Evolutionary conservation across 2,888 invertebrate genomes (phyloP), one percentile per base, ranked within the genome.

Genomic region (Caenorhabditis imperialis): DNA sequence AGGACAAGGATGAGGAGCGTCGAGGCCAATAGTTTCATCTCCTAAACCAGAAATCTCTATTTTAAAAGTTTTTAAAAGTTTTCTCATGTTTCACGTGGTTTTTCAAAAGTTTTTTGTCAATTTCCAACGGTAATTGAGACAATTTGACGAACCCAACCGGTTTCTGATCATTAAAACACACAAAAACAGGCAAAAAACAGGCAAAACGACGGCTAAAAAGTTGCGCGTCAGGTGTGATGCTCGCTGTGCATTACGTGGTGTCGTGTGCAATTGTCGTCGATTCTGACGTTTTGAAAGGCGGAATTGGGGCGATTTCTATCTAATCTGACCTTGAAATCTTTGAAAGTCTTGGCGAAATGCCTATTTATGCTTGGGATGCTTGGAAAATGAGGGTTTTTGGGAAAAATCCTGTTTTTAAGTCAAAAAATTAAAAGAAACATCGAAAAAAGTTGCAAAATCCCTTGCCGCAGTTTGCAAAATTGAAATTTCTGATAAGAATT

Each of bases 171-270:
- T 30, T 10, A 30, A 30, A 30, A 30, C 10, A 10, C 10, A 10
- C 30, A 30, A 30, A 30, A 30, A 30, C 30, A 10, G 6, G 30
- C 10, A 30, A 7, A 10, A 18, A 45, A 22, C 27, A 27, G n/a
- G 8, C 14, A 42, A 40, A 42, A 54, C 12, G 3, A 40, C 27
- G 14, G 8, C 18, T 23, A 25, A 7, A 5, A n/a, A 22, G 14
- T 30, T 48, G 54, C 54, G 35, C 55, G 65, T 48, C n/a, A 55
- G 35, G 7, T 65, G 0, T 23, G 40, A 23, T 35, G 45, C 55
- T 27, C 3, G 8, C 33, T 42, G 23, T 65, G 47, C 65, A 55
- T 55, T 55, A 65, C 65, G 65, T 62, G 62, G 30, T 30, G 30
- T 30, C 48, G 20, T 38, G 30, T 40, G 47, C 60, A 67, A 16